phyloP scores from a whole-genome alignment of 2,113 vertebrate genomes.

The Mastomys natalensis region DNA sequence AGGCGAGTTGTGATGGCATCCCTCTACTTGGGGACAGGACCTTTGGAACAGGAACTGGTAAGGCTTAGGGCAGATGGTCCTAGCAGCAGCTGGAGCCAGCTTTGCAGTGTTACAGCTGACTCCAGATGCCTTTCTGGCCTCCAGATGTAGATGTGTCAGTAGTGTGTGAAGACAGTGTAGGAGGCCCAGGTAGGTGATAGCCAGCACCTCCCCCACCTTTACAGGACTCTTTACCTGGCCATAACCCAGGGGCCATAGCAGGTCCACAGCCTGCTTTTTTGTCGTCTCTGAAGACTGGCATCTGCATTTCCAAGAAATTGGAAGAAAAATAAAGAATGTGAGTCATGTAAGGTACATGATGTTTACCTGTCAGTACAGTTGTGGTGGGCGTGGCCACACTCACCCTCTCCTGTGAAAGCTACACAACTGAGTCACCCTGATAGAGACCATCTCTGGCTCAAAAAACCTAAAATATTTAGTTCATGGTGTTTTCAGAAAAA shows the following conservation, averaged over 20 bases:
- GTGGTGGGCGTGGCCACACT: neutral
- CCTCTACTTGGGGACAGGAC: conserved; percentile 95
- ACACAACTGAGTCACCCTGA: neutral
- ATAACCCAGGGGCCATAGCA: fast-evolving
- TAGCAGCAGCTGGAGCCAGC: neutral
- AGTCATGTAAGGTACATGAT: no score
- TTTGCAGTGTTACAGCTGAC: fast-evolving
- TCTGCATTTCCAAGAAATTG: neutral
- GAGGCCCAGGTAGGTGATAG: neutral
- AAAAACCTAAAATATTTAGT: neutral
- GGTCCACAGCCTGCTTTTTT: neutral
- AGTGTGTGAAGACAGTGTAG: neutral
- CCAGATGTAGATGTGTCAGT: neutral
- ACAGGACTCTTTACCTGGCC: fast-evolving
- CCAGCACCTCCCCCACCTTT: neutral
- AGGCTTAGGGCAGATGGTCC: conserved; percentile 66
- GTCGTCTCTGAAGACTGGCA: neutral
- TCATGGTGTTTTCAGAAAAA: neutral
- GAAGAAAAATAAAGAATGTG: neutral
- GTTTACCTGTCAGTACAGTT: fast-evolving
- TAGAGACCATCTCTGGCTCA: neutral
- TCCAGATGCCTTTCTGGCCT: neutral
- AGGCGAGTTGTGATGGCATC: conserved; percentile 97
- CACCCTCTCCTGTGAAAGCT: fast-evolving
- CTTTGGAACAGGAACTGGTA: conserved; percentile 96